phyloP scores from a whole-genome alignment of 2,797 vertebrate genomes.

The Astyanax mexicanus region DNA sequence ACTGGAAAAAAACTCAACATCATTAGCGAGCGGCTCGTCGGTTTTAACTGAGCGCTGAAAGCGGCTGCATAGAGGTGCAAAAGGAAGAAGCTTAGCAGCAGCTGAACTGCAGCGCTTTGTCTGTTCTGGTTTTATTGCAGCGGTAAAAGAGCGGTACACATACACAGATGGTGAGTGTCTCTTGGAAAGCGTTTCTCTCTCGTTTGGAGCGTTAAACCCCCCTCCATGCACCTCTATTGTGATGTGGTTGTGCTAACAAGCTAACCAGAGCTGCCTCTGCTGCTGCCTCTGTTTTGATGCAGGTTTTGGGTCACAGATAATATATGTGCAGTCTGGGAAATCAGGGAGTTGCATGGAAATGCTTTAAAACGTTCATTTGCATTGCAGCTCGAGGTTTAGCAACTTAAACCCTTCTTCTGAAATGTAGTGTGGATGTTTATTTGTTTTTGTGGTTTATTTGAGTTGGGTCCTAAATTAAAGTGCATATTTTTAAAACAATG shows the following conservation, averaged over 20 bases:
- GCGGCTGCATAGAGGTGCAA: background rate
- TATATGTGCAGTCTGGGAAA: background rate
- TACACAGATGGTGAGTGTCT: slow-evolving; percentile 81
- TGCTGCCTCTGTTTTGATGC: too few species aligned
- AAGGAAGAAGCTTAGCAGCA: background rate
- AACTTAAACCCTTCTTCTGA: too few species aligned
- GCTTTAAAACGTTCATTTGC: background rate
- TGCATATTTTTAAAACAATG: too few species aligned
- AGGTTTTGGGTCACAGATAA: too few species aligned
- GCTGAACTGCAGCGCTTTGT: background rate
- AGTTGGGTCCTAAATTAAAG: too few species aligned
- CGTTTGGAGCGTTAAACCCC: slow-evolving; percentile 14
- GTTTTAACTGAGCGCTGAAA: background rate
- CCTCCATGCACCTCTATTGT: slow-evolving; percentile 50
- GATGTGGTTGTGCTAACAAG: slow-evolving; percentile 46
- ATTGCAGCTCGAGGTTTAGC: too few species aligned
- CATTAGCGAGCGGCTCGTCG: background rate
- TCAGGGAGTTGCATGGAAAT: background rate
- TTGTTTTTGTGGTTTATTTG: too few species aligned
- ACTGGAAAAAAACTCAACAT: slow-evolving; percentile 19
- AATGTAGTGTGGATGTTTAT: too few species aligned
- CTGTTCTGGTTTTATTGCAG: slow-evolving; percentile 48
- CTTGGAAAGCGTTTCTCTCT: background rate
- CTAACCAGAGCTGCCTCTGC: slow-evolving; percentile 9
- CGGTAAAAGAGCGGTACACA: slow-evolving; percentile 51